Conservation (phyloP, 2,113 vertebrate genomes). For the Xenus cinereus region DNA sequence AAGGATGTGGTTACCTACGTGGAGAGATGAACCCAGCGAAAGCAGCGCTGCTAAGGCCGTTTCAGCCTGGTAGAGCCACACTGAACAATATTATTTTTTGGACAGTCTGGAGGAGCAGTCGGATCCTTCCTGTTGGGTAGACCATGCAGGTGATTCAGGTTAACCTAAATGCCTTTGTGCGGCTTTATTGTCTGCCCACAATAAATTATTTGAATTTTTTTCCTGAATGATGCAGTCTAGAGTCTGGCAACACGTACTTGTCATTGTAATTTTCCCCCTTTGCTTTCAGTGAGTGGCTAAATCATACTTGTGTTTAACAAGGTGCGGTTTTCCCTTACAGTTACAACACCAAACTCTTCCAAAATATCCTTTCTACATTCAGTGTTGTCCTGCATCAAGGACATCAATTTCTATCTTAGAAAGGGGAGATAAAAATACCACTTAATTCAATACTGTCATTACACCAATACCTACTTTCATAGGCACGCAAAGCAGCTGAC, state of each 20-base stretch:
- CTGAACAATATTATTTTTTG: background rate
- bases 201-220: constrained; percentile 26
- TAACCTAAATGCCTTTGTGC: constrained; percentile 27
- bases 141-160: background rate
- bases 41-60: background rate
- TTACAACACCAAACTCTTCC: background rate
- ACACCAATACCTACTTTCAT: background rate
- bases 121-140: background rate
- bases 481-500: background rate
- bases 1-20: background rate
- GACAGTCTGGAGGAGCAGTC: background rate
- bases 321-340: background rate
- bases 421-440: background rate
- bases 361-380: background rate
- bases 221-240: constrained; percentile 19
- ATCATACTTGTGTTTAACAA: background rate
- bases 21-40: background rate
- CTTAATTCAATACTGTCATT: background rate
- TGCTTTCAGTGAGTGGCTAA: constrained; percentile 23
- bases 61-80: background rate
- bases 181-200: constrained; percentile 31
- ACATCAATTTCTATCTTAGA: background rate
- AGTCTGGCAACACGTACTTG: background rate
- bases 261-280: constrained; percentile 25
- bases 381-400: background rate